A percentile compares a stretch with the other conserved stretches of the same genome.
These are phyloP conservation scores for Tiliacea citrago DNA, from an alignment of 2,888 invertebrate species.

Conservation along the genomic window DNA sequence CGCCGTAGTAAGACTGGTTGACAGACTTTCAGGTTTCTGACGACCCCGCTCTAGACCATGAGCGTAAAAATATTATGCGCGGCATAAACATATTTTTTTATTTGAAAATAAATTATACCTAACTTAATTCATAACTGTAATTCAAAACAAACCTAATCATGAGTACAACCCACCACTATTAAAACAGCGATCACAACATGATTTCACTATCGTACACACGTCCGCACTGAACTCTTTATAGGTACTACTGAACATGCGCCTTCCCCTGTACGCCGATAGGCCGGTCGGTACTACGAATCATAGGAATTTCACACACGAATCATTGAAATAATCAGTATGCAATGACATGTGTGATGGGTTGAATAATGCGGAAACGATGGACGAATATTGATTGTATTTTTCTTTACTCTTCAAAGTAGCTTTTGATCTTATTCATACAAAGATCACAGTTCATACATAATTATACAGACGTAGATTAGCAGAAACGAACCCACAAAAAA, in stretches of 20 bases:
- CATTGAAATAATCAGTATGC: slow-evolving; percentile 4
- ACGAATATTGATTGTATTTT: background rate
- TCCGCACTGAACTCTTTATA: background rate
- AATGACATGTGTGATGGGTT: background rate
- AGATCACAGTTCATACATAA: no score
- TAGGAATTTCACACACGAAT: slow-evolving; percentile 40
- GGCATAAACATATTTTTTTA: background rate
- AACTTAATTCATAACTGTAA: background rate
- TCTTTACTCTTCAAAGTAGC: background rate
- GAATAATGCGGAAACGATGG: background rate
- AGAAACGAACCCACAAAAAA: no score
- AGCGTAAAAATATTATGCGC: background rate
- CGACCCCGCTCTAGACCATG: background rate
- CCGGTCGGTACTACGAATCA: background rate
- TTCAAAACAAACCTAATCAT: slow-evolving; percentile 15
- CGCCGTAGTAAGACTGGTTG: no score
- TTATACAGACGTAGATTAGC: no score
- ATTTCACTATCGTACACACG: background rate
- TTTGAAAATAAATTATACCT: background rate
- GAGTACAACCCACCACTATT: background rate
- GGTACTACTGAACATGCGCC: slow-evolving; percentile 10
- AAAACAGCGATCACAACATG: background rate
- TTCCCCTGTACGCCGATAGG: slow-evolving; percentile 6
- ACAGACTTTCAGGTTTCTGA: no score
- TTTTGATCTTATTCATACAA: background rate